Evolutionary conservation across 2,888 invertebrate species (phyloP), one percentile per base, ranked within the genome.

Genomic region (Diloba caeruleocephala): DNA sequence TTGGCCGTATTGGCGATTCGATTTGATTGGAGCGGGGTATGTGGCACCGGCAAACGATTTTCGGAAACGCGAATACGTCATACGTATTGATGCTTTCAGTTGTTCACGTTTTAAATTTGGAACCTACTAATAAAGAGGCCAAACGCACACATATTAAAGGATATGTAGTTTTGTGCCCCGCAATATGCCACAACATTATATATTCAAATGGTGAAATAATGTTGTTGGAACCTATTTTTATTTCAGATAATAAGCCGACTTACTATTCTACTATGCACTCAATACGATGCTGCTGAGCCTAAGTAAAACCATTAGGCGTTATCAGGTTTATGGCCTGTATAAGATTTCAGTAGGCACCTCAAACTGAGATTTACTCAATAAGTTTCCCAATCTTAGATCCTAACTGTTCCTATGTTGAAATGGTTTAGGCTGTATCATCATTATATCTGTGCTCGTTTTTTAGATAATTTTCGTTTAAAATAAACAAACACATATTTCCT

Each of bases 21-120:
- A 76, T 83, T 80, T 83, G 83, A 85, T 84, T 83, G 84, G 78
- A 71, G 53, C 17, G 17, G 17, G 17, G 73, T 70, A 71, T 59
- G 48, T 62, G 67, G 17, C 17, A 3, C 5, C 17, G 17, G 5
- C 17, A 46, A 50, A 46, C 48, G 51, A 45, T 26, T 29, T 39
- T 36, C 44, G 13, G 17, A 6, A 10, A 8, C 3, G 26, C 46
- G 26, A 49, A 38, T 56, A 57, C 34, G 29, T 29, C n/a, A 9
- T 21, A 21, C 1, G 1, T 41, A 69, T 52, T 17, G 28, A 37
- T n/a, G n/a, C n/a, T n/a, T n/a, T n/a, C n/a, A n/a, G n/a, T n/a
- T n/a, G n/a, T n/a, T n/a, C n/a, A n/a, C n/a, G n/a, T n/a, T n/a
- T n/a, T n/a, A n/a, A n/a, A n/a, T n/a, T n/a, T n/a, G n/a, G n/a